phyloP scores from a whole-genome alignment of 2,113 vertebrate genomes.

The Otolemur garnettii region DNA sequence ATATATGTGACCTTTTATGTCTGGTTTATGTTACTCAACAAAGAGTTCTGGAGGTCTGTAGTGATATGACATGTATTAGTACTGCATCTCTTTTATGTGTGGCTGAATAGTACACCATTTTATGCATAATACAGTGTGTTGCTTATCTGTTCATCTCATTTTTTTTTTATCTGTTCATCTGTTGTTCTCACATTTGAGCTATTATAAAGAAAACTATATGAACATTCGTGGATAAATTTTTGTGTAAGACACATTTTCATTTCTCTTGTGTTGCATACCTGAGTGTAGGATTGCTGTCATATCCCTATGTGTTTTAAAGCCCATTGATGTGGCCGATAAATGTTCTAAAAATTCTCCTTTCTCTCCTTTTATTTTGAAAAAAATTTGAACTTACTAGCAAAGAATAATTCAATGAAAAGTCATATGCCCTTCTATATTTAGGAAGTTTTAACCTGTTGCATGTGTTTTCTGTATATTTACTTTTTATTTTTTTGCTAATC shows the following conservation, averaged over 20 bases:
- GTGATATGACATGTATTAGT: neutral
- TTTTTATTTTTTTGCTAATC: neutral
- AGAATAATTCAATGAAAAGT: neutral
- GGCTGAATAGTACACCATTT: neutral
- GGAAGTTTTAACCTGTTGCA: neutral
- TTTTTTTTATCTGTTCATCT: neutral
- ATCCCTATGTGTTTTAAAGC: neutral
- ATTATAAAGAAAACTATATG: neutral
- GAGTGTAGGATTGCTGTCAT: neutral
- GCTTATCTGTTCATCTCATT: neutral
- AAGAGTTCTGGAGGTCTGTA: neutral
- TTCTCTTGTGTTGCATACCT: neutral
- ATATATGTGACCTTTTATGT: neutral
- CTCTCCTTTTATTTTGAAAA: constrained; percentile 14
- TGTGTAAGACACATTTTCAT: neutral
- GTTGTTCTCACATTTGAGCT: neutral
- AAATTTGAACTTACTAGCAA: neutral
- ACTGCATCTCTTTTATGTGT: neutral
- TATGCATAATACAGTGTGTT: neutral
- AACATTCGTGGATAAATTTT: neutral
- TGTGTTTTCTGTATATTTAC: neutral
- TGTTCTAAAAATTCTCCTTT: neutral
- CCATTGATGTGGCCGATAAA: neutral
- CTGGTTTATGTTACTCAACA: neutral
- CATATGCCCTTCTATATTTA: neutral